Conservation (phyloP, 1,140 invertebrate species). For the Pseudobourletiella spinata region DNA sequence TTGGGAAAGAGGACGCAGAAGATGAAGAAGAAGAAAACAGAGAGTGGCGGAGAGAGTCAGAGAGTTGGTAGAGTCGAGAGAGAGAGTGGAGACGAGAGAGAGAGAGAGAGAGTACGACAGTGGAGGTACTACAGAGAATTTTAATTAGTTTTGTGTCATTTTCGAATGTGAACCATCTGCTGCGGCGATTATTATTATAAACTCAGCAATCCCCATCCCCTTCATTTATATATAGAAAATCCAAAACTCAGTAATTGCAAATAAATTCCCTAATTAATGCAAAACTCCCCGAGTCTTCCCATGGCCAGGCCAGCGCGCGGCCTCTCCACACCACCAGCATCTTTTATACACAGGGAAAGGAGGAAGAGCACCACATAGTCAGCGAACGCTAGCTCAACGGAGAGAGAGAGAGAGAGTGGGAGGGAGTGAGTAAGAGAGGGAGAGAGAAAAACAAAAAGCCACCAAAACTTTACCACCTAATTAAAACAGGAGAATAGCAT, state of each 20-base stretch:
- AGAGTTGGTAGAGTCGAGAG: too few relatives aligned
- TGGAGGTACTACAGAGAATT: conserved; percentile 26
- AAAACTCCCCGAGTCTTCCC: conserved; percentile 33
- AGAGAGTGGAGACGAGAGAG: background rate
- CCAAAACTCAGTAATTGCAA: conserved; percentile 33
- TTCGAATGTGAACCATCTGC: conserved; percentile 30
- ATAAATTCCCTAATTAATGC: conserved; percentile 35
- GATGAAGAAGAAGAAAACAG: background rate
- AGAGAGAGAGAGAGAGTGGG: background rate
- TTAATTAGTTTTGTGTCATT: conserved; percentile 36
- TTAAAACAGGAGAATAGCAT: conserved; percentile 33
- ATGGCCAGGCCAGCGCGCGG: conserved; percentile 13
- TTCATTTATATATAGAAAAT: conserved; percentile 30
- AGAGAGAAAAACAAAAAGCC: conserved; percentile 33
- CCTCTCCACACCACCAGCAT: too few relatives aligned
- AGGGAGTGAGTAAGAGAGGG: background rate
- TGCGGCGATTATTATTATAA: conserved; percentile 33
- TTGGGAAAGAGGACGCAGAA: background rate
- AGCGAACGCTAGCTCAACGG: background rate
- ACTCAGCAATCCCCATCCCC: conserved; percentile 30
- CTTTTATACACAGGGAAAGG: conserved; percentile 12
- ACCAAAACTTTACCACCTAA: conserved; percentile 36
- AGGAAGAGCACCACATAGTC: background rate
- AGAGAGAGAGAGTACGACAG: conserved; percentile 9
- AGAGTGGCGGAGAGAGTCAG: background rate